Evolutionary conservation across 30 jellyfish, hydroid and myxozoan genomes (phyloP).

Genomic region (Pseudorhiza aurosa): DNA sequence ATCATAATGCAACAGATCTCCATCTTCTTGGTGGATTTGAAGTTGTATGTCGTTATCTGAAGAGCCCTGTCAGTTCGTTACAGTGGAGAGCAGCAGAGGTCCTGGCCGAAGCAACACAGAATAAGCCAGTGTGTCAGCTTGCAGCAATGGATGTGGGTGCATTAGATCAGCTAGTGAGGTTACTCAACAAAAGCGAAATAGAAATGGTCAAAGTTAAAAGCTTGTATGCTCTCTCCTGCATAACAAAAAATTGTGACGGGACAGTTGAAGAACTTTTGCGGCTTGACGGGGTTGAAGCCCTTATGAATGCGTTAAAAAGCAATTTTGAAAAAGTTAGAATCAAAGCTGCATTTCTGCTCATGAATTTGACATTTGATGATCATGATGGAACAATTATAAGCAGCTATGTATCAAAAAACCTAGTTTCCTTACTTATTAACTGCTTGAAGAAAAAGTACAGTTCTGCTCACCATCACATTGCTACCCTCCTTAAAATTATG

Average conservation of each 20-base stretch:
- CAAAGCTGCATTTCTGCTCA: constrained; percentile 76
- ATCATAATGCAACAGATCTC: constrained; percentile 74
- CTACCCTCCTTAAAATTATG: constrained; percentile 18
- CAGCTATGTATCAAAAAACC: neutral
- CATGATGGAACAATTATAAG: constrained; percentile 9
- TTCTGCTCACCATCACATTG: constrained; percentile 41
- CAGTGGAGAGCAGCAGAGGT: constrained; percentile 91
- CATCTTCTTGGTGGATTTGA: constrained; percentile 71
- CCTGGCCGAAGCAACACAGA: constrained; percentile 79
- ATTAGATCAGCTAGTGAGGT: constrained; percentile 15
- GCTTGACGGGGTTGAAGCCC: constrained; percentile 40
- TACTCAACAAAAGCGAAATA: constrained; percentile 28
- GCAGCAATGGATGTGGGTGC: constrained; percentile 57
- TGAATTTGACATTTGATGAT: constrained; percentile 41
- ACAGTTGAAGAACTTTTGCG: constrained; percentile 28
- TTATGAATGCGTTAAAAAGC: constrained; percentile 26
- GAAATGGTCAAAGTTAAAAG: constrained; percentile 77
- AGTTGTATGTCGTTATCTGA: constrained; percentile 31
- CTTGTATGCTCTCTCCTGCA: constrained; percentile 82
- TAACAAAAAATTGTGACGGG: constrained; percentile 30
- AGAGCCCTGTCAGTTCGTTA: constrained; percentile 64
- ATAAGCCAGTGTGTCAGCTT: constrained; percentile 77
- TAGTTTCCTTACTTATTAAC: constrained; percentile 16
- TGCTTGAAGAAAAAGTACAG: constrained; percentile 41
- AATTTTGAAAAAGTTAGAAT: constrained; percentile 57